These are phyloP conservation scores for Coccyzus lansbergi DNA, from an alignment of 2,797 vertebrate species.

Conservation along the genomic window DNA sequence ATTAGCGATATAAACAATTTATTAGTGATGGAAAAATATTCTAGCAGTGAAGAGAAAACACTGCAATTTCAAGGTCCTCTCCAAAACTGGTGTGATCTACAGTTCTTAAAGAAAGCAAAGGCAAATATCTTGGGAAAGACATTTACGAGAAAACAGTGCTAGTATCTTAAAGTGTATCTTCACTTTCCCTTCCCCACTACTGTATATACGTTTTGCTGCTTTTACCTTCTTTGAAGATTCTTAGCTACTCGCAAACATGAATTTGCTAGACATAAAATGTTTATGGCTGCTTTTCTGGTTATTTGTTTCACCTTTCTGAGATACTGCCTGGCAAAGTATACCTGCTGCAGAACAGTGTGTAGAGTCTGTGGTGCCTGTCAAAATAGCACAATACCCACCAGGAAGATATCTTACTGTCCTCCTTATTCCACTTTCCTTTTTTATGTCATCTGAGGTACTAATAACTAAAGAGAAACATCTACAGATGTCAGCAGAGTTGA, in stretches of 20 bases:
- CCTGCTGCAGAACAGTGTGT: background rate
- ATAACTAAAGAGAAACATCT: background rate
- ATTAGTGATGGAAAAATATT: background rate
- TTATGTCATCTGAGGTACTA: background rate
- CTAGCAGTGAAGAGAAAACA: background rate
- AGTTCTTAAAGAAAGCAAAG: background rate
- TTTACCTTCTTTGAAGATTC: background rate
- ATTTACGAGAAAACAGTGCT: background rate
- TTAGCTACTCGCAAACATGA: background rate
- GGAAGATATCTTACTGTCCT: background rate
- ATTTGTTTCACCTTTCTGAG: background rate
- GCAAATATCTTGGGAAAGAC: background rate
- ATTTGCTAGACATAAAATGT: background rate
- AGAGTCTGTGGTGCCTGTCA: background rate
- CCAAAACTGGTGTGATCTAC: background rate
- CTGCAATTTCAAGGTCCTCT: background rate
- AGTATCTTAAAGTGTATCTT: background rate
- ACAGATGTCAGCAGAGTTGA: accelerated
- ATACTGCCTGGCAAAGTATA: background rate
- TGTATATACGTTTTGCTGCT: background rate
- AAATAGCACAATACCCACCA: background rate
- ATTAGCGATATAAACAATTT: background rate
- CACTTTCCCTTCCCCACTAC: background rate
- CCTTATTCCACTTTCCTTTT: background rate
- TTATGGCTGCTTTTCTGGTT: background rate